Conservation (phyloP, 2,888 invertebrate genomes). For the Zaprionus lineosus region DNA sequence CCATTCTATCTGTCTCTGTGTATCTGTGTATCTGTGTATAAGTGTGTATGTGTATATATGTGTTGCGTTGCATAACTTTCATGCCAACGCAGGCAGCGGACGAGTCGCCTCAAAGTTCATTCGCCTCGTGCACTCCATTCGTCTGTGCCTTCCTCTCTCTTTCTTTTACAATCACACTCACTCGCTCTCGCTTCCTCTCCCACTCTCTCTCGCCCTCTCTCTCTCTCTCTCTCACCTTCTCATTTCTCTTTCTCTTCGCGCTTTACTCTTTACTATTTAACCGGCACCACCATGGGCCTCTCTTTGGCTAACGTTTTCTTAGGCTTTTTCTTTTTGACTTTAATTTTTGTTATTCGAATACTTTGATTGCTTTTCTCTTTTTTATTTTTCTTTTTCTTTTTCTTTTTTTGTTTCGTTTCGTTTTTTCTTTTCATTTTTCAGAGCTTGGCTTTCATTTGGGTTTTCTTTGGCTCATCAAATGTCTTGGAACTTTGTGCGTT, state of each 20-base stretch:
- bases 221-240: slow-evolving; percentile 7
- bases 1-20: slow-evolving; percentile 23
- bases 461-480: slow-evolving; percentile 24
- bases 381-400: slow-evolving; percentile 23
- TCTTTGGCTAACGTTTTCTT: slow-evolving; percentile 47
- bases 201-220: slow-evolving; percentile 1
- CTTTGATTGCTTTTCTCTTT: slow-evolving; percentile 57
- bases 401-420: slow-evolving; percentile 60
- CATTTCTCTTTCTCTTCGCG: neutral
- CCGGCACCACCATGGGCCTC: slow-evolving; percentile 37
- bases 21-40: slow-evolving; percentile 15
- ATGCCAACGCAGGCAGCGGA: slow-evolving; percentile 66
- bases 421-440: slow-evolving; percentile 22
- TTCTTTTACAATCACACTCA: slow-evolving; percentile 6
- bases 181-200: slow-evolving; percentile 4
- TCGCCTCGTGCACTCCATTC: slow-evolving; percentile 82
- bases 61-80: slow-evolving; percentile 81
- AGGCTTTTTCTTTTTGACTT: slow-evolving; percentile 34
- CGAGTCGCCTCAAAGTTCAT: slow-evolving; percentile 77
- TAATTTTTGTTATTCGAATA: slow-evolving; percentile 12
- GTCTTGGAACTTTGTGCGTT: slow-evolving; percentile 31
- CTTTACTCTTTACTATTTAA: slow-evolving; percentile 18
- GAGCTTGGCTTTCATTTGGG: slow-evolving; percentile 67
- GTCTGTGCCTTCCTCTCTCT: slow-evolving; percentile 28
- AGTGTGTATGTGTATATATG: slow-evolving; percentile 39